Evolutionary conservation across 1,140 invertebrate species (phyloP).

Genomic region (Agraylea sexmaculata): DNA sequence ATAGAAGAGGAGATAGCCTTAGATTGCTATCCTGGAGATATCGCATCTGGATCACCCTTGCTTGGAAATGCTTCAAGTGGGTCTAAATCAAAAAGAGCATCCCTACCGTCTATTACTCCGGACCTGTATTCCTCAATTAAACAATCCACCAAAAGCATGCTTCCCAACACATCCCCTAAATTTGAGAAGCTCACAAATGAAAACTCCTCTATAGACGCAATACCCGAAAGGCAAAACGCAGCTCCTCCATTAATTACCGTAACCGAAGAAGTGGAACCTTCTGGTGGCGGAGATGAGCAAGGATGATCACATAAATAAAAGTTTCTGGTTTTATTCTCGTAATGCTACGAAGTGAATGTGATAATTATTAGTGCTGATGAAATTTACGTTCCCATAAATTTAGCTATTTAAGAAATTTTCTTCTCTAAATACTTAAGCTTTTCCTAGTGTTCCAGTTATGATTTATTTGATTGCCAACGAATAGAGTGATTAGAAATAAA

Average conservation of each 20-base stretch:
- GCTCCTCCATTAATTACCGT: constrained; percentile 38
- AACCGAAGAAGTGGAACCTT: constrained; percentile 34
- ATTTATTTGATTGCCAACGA: constrained; percentile 2
- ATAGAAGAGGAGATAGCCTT: constrained; percentile 27
- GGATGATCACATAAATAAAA: neutral
- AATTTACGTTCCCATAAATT: neutral
- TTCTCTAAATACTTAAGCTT: constrained; percentile 1
- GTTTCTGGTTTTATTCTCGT: neutral
- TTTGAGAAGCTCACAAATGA: constrained; percentile 37
- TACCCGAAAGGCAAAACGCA: constrained; percentile 19
- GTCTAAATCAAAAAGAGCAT: constrained; percentile 31
- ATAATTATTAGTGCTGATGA: neutral
- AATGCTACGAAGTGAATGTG: neutral
- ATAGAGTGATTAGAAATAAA: neutral
- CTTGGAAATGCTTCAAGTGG: constrained; percentile 20
- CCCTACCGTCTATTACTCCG: constrained; percentile 32
- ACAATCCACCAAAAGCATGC: constrained; percentile 25
- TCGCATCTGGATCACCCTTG: constrained; percentile 15
- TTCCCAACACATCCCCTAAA: constrained; percentile 31
- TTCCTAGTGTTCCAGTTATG: neutral
- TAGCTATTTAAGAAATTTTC: neutral
- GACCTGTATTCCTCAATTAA: constrained; percentile 35
- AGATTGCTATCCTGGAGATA: constrained; percentile 22
- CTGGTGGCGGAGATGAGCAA: constrained; percentile 27
- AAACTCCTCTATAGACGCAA: constrained; percentile 28